Conservation (phyloP, 1,140 invertebrate species). For the Pogonomyrmex barbatus region DNA sequence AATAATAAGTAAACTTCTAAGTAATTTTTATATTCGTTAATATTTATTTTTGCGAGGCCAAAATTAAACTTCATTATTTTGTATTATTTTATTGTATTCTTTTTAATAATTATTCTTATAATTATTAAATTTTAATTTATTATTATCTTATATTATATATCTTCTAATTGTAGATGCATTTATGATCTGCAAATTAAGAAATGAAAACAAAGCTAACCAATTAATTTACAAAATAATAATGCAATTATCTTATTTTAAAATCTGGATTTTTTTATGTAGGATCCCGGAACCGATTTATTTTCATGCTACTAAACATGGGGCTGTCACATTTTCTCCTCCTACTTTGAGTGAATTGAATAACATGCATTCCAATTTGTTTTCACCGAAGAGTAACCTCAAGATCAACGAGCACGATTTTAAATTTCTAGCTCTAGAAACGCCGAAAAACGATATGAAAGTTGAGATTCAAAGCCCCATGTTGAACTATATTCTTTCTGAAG, state of each 20-base stretch:
- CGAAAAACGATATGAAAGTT: constrained; percentile 4
- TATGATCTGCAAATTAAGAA: neutral
- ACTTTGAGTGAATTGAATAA: constrained; percentile 25
- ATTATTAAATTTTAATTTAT: constrained; percentile 14
- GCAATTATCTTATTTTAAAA: neutral
- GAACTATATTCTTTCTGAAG: constrained; percentile 51
- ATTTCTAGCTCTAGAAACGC: constrained; percentile 10
- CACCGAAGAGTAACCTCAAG: constrained; percentile 29
- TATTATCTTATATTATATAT: neutral
- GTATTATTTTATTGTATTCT: neutral
- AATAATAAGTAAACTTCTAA: neutral
- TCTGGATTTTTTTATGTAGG: constrained; percentile 19
- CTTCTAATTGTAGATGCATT: too few relatives aligned
- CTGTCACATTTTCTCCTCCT: constrained; percentile 9
- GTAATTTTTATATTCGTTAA: neutral
- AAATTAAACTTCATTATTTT: neutral
- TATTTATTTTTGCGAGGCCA: neutral
- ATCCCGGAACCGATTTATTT: constrained; percentile 24
- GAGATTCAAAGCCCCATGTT: constrained; percentile 12
- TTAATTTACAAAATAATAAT: constrained; percentile 9
- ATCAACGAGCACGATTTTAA: constrained; percentile 7
- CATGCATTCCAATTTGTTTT: neutral
- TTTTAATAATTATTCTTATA: neutral
- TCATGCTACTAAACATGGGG: constrained; percentile 27
- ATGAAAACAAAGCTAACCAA: neutral